A percentile compares a stretch with the other conserved stretches of the same genome.
These are phyloP conservation scores for Esox masquinongy DNA, from an alignment of 2,797 vertebrate species.

Conservation along the genomic window DNA sequence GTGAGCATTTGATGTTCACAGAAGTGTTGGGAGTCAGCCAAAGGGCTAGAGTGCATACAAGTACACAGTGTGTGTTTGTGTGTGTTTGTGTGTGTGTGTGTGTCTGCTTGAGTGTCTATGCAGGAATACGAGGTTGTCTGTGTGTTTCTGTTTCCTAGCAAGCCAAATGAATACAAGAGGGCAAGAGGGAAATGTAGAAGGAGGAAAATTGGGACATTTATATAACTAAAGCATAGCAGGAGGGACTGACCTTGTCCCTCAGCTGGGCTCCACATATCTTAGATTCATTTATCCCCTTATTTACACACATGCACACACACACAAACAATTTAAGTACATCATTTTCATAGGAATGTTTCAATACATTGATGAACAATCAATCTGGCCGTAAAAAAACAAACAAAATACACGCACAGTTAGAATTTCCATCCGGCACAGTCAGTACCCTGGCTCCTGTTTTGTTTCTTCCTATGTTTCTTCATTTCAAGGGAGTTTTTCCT, in stretches of 20 bases:
- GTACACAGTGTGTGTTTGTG: neutral
- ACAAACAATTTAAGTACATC: constrained; percentile 7
- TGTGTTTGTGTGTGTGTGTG: neutral
- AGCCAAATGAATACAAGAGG: constrained; percentile 6
- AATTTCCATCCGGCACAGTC: too few relatives aligned
- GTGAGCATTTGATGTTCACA: constrained; percentile 69
- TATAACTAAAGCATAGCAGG: constrained; percentile 45
- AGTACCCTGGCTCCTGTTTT: too few relatives aligned
- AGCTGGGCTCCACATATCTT: constrained; percentile 35
- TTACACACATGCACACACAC: constrained; percentile 7
- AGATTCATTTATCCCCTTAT: constrained; percentile 17
- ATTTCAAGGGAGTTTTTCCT: too few relatives aligned
- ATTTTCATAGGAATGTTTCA: constrained; percentile 5
- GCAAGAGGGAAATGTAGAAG: neutral
- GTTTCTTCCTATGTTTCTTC: too few relatives aligned
- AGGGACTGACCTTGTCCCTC: constrained; percentile 61
- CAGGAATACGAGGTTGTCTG: constrained; percentile 8
- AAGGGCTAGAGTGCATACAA: constrained; percentile 53
- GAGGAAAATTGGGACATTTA: constrained; percentile 52
- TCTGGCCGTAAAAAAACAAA: too few relatives aligned
- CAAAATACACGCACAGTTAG: too few relatives aligned
- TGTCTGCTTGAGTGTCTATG: neutral
- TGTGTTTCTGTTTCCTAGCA: constrained; percentile 36
- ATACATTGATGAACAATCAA: too few relatives aligned
- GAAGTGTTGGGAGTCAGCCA: constrained; percentile 73